Evolutionary conservation across 2,888 invertebrate species (phyloP).

Genomic region (Drepanosiphum platanoidis): DNA sequence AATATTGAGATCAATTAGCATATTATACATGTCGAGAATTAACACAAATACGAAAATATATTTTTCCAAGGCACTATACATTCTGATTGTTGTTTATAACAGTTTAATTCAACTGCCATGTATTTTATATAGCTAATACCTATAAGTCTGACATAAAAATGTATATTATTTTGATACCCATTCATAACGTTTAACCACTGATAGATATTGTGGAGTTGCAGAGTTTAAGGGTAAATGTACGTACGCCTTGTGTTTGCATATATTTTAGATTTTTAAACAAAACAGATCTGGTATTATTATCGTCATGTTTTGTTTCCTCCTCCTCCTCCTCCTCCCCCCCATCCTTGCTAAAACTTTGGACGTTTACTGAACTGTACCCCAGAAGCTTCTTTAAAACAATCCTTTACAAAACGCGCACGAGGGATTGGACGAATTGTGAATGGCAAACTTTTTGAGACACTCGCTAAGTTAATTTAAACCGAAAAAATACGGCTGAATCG

Average conservation of each 20-base stretch:
- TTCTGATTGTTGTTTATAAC: background rate
- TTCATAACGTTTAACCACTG: background rate
- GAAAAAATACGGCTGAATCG: slow-evolving; percentile 31
- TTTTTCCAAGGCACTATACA: background rate
- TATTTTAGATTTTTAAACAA: too few species aligned
- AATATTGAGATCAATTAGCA: too few species aligned
- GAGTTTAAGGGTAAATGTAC: background rate
- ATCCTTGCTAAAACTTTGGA: slow-evolving; percentile 42
- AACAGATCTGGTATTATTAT: slow-evolving; percentile 33
- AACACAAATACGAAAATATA: background rate
- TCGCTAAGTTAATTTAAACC: slow-evolving; percentile 46
- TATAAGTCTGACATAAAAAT: background rate
- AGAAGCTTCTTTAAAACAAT: slow-evolving; percentile 3
- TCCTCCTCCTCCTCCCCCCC: too few species aligned
- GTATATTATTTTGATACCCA: background rate
- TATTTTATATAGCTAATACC: background rate
- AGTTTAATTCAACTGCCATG: background rate
- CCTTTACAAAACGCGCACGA: background rate
- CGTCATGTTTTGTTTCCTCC: background rate
- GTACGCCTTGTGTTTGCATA: background rate
- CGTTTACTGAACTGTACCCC: slow-evolving; percentile 23
- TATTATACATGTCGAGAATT: background rate
- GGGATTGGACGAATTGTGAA: background rate
- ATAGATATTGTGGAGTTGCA: background rate
- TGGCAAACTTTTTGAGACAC: slow-evolving; percentile 16